phyloP scores from a whole-genome alignment of 2,888 invertebrate genomes.

The Ophioninae sp. region DNA sequence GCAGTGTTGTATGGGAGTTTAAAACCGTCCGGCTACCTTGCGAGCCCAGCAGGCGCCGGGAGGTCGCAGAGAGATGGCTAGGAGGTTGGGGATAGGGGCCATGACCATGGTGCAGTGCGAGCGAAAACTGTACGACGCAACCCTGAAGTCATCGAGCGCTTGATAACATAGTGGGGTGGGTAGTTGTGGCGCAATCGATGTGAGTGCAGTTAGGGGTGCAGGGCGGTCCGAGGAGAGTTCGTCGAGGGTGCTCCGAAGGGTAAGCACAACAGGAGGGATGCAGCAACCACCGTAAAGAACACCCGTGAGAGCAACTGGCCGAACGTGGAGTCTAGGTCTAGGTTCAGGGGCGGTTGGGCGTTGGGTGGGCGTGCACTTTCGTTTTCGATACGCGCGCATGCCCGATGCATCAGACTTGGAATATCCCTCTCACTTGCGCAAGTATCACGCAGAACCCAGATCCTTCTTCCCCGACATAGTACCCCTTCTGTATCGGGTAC shows the following conservation, averaged over 20 bases:
- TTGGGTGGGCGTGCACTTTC: slow-evolving; percentile 79
- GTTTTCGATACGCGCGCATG: slow-evolving; percentile 79
- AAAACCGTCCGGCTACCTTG: slow-evolving; percentile 28
- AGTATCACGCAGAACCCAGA: slow-evolving; percentile 41
- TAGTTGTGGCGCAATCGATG: slow-evolving; percentile 28
- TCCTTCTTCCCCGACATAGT: slow-evolving; percentile 30
- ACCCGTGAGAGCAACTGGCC: slow-evolving; percentile 34
- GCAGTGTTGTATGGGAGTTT: slow-evolving; percentile 25
- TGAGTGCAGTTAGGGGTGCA: background rate
- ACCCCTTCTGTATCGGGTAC: background rate
- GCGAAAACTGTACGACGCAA: slow-evolving; percentile 46
- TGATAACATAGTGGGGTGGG: slow-evolving; percentile 12
- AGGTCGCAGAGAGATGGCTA: slow-evolving; percentile 59
- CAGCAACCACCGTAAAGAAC: slow-evolving; percentile 41
- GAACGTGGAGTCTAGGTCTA: slow-evolving; percentile 75
- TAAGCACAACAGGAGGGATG: slow-evolving; percentile 51
- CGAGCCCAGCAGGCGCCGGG: slow-evolving; percentile 31
- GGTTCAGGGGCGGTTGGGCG: slow-evolving; percentile 75
- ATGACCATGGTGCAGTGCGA: slow-evolving; percentile 64
- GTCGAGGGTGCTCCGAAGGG: slow-evolving; percentile 21
- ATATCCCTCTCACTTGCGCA: slow-evolving; percentile 45
- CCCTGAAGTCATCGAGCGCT: slow-evolving; percentile 53
- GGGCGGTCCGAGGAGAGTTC: slow-evolving; percentile 5
- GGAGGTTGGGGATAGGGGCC: slow-evolving; percentile 80
- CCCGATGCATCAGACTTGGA: slow-evolving; percentile 61